Percentiles rank a stretch among this genome's conserved stretches.
Evolutionary conservation across 2,888 invertebrate genomes (phyloP).

Genomic region (Nephrocerus scutellatus): DNA sequence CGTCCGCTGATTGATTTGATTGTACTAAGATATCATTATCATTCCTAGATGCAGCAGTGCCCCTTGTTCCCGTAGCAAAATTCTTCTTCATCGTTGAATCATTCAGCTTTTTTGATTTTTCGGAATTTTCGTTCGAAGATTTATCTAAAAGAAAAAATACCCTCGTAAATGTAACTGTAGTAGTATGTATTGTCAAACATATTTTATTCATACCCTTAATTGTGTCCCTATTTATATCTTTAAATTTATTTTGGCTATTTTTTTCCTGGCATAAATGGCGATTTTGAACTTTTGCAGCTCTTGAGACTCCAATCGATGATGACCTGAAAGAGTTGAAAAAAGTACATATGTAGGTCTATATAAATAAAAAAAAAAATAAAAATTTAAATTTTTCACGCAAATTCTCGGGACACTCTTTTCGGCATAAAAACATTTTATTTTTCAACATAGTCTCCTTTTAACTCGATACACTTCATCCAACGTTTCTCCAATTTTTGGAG

Average conservation of each 20-base stretch:
- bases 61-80: no score
- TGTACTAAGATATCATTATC: constrained; percentile 21
- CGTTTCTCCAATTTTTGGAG: no score
- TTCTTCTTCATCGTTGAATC: constrained; percentile 23
- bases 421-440: no score
- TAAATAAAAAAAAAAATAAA: background rate
- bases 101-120: constrained; percentile 21
- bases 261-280: constrained; percentile 45
- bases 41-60: no score
- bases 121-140: constrained; percentile 16
- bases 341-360: no score
- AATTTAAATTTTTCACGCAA: background rate
- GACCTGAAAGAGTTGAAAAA: no score
- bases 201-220: constrained; percentile 11
- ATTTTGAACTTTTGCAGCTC: constrained; percentile 44
- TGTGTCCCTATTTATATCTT: constrained; percentile 25
- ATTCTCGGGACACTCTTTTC: no score
- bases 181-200: no score
- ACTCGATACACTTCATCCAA: no score
- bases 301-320: constrained; percentile 42
- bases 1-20: constrained; percentile 42
- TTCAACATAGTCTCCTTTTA: no score
- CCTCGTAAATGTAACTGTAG: no score
- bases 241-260: constrained; percentile 37
- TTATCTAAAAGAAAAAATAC: constrained; percentile 11